Conservation (phyloP, 2,797 vertebrate species). For the Mormyrus proboscirostris region DNA sequence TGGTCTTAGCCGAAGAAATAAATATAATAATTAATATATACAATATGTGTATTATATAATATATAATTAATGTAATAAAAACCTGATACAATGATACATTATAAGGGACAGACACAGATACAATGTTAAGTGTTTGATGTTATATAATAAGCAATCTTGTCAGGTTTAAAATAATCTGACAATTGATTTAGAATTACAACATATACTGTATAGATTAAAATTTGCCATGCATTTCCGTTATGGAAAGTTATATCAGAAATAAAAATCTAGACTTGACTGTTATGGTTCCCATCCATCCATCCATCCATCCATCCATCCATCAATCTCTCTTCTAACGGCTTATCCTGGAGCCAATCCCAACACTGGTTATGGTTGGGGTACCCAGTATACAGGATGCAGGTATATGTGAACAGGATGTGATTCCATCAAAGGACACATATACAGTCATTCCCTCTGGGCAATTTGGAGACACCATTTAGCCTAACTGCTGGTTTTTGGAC, state of each 20-base stretch:
- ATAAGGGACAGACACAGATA: neutral
- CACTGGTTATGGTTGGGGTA: neutral
- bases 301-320: neutral
- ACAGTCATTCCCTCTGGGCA: neutral
- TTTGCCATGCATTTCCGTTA: neutral
- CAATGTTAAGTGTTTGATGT: neutral
- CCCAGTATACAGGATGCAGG: neutral
- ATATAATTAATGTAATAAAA: constrained; percentile 4
- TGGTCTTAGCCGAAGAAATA: neutral
- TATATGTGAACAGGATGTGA: neutral
- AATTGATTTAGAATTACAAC: neutral
- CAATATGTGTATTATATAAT: neutral
- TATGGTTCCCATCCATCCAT: neutral
- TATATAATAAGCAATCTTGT: neutral
- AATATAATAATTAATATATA: neutral
- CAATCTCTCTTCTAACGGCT: neutral
- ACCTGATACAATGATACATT: neutral
- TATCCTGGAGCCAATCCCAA: neutral
- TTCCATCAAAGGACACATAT: neutral
- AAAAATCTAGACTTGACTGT: neutral
- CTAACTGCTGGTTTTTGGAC: neutral
- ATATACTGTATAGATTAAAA: neutral
- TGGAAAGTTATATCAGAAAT: neutral
- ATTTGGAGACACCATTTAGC: neutral
- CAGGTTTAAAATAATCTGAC: neutral